Evolutionary conservation across 2,888 invertebrate species (phyloP), one percentile per base, ranked within the genome.

Genomic region (Pemphredon lugubris): DNA sequence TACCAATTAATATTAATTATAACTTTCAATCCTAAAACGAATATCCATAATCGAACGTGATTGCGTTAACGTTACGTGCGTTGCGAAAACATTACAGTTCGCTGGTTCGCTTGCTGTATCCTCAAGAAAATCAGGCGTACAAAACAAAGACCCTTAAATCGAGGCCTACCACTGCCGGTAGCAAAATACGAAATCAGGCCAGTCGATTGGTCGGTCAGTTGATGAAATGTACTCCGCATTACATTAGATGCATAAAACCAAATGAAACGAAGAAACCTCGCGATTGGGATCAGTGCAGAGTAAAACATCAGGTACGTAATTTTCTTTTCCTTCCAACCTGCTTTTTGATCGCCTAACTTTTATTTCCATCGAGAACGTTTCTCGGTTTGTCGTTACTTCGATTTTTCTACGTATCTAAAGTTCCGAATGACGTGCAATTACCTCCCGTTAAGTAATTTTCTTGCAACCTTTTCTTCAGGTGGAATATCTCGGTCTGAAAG

Each of bases 191-290:
- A 84, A 92, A 90, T 40, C 94, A 94, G 87, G 94, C 94, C 13
- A 94, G 93, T 87, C 90, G 91, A 67, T 89, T 94, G 58, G 93
- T 94, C 6, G 92, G 91, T 2, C 93, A 93, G 40, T 87, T 94
- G 79, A 94, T 92, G 92, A 91, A 91, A 81, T 93, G 94, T 84
- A 92, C 93, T 2, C 94, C 94, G 5, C 94, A 94, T 88, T 94
- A 94, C 85, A 93, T 94, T 68, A 90, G 94, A 73, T 94, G 94
- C 85, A 93, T 94, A 79, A 94, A 94, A 85, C 94, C 94, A 13
- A 94, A 94, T 85, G 94, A 94, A 84, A 93, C 93, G 16, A 94
- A 94, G 86, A 91, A 90, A 75, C 90, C 94, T 0, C 89, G 91
- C 18, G 94, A 94, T 82, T 94, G 93, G 93, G 93, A 94, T 78